A percentile compares a stretch with the other conserved stretches of the same genome.
These are phyloP conservation scores for Ambastaia sidthimunki DNA, from an alignment of 2,797 vertebrate genomes.

Conservation along the genomic window DNA sequence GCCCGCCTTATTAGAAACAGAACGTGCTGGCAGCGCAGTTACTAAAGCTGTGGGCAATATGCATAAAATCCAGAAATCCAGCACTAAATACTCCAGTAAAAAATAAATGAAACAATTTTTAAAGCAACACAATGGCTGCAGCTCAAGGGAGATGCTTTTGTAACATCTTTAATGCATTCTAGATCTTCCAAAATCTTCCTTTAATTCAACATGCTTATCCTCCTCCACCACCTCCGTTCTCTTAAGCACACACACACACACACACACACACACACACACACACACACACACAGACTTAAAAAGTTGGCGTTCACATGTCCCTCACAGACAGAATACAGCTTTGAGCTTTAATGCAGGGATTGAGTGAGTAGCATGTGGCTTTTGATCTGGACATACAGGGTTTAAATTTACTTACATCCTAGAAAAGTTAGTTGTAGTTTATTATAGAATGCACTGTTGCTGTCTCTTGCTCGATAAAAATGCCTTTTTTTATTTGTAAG, in stretches of 20 bases:
- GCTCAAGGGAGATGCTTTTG: constrained; percentile 20
- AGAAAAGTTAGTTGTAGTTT: background rate
- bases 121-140: constrained; percentile 17
- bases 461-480: background rate
- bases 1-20: constrained; percentile 27
- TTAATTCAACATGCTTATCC: constrained; percentile 17
- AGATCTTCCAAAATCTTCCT: constrained; percentile 20
- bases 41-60: constrained; percentile 51
- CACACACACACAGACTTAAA: constrained; percentile 2
- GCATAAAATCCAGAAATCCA: constrained; percentile 41
- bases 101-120: constrained; percentile 21
- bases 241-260: constrained; percentile 17
- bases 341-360: constrained; percentile 34
- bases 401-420: constrained; percentile 32
- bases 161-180: constrained; percentile 7
- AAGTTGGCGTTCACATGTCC: background rate
- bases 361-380: background rate
- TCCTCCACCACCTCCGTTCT: constrained; percentile 16
- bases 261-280: constrained; percentile 14
- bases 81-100: constrained; percentile 26
- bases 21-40: constrained; percentile 32
- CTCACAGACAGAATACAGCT: constrained; percentile 20
- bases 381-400: constrained; percentile 32
- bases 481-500: background rate
- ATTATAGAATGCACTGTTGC: too few species aligned